Base-by-base conservation (phyloP, 2,797 vertebrate genomes). In the Propithecus perrieri region DNA sequence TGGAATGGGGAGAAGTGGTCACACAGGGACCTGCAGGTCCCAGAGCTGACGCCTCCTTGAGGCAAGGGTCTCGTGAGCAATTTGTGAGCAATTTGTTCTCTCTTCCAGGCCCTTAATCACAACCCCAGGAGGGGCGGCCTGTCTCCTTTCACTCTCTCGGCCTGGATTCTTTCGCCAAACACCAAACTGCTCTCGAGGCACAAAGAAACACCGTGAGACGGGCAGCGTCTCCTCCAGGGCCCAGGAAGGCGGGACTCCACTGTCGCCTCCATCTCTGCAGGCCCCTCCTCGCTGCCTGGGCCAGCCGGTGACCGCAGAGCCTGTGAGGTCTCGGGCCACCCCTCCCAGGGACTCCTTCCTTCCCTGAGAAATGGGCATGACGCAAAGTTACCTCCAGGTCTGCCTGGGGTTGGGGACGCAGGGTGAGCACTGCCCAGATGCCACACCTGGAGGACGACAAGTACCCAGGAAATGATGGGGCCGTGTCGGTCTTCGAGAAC, bases 231-330 rank as follows among this genome's bases (percentile, higher is more conserved):
- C 13, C n/a, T 18, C 78, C 43, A 43, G 43, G 43, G 43, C 43
- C 7, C 43, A 7, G 43, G 43, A 43, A 43, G 17, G 53, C 9
- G 9, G 35, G 14, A 30, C 14, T 80, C 11, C 1, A 1, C 2
- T 0, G 7, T 8, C 4, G 11, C 20, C 7, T 7, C 5, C 14
- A 7, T 8, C 3, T 15, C 30, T 8, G 4, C 7, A 1, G 20
- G 9, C 6, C 74, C 26, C 17, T 22, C 1, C 30, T 33, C 43
- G 11, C 26, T 4, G 7, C 0, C 0, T 5, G 14, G 4, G 1
- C 10, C 74, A 86, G 69, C 14, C 53, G 26, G 18, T 14, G 30
- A 41, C 9, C 50, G 12, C 24, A 0, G 13, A 30, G 1, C 15
- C 26, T 9, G 6, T 1, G 26, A n/a, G 55, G 4, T 2, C 35